These are phyloP conservation scores for Corvus hawaiiensis DNA, from an alignment of 2,113 vertebrate genomes.

Conservation along the genomic window DNA sequence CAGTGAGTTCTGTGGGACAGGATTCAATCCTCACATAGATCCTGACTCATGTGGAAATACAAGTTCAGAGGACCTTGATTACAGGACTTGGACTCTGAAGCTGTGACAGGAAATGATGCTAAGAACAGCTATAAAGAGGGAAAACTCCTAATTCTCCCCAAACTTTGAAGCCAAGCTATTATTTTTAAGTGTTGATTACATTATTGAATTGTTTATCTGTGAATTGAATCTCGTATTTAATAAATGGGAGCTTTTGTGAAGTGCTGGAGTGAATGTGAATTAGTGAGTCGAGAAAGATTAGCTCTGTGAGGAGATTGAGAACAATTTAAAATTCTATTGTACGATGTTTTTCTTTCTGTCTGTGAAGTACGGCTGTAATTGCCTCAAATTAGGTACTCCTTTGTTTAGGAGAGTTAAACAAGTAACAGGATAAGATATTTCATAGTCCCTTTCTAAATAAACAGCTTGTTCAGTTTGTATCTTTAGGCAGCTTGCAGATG, in stretches of 20 bases:
- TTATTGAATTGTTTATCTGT: conserved; percentile 29
- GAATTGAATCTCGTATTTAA: conserved; percentile 28
- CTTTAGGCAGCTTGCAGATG: conserved; percentile 23
- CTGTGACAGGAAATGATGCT: neutral
- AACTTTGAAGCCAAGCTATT: neutral
- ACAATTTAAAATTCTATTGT: conserved; percentile 24
- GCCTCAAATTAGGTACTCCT: conserved; percentile 33
- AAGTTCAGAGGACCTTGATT: neutral
- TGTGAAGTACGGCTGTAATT: neutral
- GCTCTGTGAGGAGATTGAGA: neutral
- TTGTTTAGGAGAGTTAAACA: conserved; percentile 41
- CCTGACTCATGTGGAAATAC: neutral
- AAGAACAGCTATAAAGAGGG: neutral
- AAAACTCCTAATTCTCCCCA: neutral
- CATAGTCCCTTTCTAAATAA: conserved; percentile 7
- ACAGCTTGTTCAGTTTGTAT: neutral
- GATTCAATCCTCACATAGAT: neutral
- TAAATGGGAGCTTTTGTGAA: conserved; percentile 16
- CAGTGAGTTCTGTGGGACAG: neutral
- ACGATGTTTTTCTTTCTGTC: neutral
- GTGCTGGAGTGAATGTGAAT: neutral
- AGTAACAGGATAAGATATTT: conserved; percentile 27
- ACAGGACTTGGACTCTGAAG: neutral
- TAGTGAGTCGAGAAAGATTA: conserved; percentile 9
- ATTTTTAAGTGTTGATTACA: conserved; percentile 38